Evolutionary conservation across 2,113 vertebrate genomes (phyloP).

Genomic region (Tragulus kanchil): DNA sequence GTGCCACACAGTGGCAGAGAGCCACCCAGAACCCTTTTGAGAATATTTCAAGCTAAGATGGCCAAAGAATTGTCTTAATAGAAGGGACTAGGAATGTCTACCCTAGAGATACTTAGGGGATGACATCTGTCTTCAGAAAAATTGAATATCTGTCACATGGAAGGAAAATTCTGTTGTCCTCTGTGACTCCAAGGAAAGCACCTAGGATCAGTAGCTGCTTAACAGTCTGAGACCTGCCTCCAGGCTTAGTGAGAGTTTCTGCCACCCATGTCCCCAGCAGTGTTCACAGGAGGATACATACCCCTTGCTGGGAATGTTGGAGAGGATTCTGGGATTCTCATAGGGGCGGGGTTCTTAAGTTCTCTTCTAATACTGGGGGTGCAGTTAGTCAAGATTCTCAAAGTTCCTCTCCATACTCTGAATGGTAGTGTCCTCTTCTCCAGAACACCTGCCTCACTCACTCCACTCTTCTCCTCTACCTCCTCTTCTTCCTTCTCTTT

Average conservation of each 20-base stretch:
- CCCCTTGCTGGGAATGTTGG: background rate
- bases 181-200: background rate
- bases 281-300: background rate
- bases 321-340: background rate
- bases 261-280: background rate
- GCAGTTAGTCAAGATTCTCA: background rate
- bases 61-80: background rate
- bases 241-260: background rate
- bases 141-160: background rate
- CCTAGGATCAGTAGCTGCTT: background rate
- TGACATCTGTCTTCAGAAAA: conserved; percentile 9
- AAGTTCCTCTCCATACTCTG: background rate
- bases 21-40: background rate
- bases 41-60: background rate
- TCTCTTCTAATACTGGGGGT: background rate
- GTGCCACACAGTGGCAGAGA: background rate
- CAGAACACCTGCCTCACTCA: background rate
- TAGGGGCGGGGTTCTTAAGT: background rate
- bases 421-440: background rate
- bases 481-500: background rate
- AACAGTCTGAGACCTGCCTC: background rate
- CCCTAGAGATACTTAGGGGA: background rate
- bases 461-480: too few relatives aligned
- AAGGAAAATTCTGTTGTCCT: background rate
- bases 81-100: background rate